Evolutionary conservation across 2,797 vertebrate species (phyloP).

Genomic region (Trematomus bernacchii): DNA sequence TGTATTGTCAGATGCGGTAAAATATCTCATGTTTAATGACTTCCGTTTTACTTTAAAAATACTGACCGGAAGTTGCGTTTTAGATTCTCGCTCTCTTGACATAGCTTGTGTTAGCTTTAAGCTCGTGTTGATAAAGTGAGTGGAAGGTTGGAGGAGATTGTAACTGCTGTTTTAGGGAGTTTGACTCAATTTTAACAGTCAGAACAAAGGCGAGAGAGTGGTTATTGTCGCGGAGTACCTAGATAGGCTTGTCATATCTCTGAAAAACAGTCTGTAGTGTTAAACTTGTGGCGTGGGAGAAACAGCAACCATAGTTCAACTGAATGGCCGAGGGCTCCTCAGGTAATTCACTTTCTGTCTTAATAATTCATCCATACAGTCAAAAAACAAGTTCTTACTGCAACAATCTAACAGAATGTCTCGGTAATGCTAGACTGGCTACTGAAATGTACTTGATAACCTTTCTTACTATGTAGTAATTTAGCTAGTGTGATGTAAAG

Average conservation of each 20-base stretch:
- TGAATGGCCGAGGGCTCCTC: conserved; percentile 85
- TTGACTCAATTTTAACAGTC: not conserved
- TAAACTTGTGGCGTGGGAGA: conserved; percentile 36
- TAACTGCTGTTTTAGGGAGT: not conserved
- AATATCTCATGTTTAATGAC: not conserved
- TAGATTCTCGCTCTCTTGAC: not conserved
- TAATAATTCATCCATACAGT: not conserved
- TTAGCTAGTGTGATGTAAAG: not conserved
- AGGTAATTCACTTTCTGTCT: conserved; percentile 57
- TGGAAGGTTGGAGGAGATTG: not conserved
- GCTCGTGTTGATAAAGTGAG: conserved; percentile 22
- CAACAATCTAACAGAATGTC: not conserved
- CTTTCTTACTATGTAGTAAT: not conserved
- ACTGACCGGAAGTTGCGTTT: conserved; percentile 36
- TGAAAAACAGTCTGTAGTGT: conserved; percentile 3
- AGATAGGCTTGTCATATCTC: conserved; percentile 32
- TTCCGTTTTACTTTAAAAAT: conserved; percentile 49
- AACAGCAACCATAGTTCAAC: conserved; percentile 23
- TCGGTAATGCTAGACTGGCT: rapidly evolving
- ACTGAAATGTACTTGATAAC: not conserved
- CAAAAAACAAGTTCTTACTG: not conserved
- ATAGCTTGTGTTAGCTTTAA: conserved; percentile 29
- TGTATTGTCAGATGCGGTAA: not conserved
- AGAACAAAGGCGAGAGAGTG: not conserved
- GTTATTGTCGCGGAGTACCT: not conserved